Conservation (phyloP, 2,888 invertebrate species). For the Dynastes tityus region DNA sequence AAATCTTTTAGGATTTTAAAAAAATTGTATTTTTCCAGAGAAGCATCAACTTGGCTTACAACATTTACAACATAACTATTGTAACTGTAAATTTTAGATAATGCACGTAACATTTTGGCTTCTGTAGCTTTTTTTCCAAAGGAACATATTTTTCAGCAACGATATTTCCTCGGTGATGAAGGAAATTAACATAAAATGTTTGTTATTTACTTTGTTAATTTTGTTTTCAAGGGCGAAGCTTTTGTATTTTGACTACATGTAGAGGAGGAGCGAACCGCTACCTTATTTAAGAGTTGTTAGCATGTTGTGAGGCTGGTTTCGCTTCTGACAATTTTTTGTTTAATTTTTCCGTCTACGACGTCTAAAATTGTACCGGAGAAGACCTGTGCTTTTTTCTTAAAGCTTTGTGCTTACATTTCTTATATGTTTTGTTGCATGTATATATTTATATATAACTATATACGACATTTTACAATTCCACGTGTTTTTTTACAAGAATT, state of each 20-base stretch:
- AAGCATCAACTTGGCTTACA: too few species aligned
- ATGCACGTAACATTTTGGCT: too few species aligned
- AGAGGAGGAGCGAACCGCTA: constrained; percentile 68
- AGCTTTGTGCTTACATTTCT: constrained; percentile 49
- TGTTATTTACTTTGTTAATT: not conserved
- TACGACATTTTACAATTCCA: constrained; percentile 38
- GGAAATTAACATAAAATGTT: too few species aligned
- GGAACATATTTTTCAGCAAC: too few species aligned
- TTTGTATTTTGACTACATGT: constrained; percentile 58
- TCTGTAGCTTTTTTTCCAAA: too few species aligned
- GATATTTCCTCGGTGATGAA: too few species aligned
- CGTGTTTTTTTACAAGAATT: constrained; percentile 29
- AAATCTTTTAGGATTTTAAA: too few species aligned
- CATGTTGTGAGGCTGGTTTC: constrained; percentile 71
- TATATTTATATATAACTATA: constrained; percentile 22
- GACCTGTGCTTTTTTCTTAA: constrained; percentile 56
- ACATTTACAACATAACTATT: too few species aligned
- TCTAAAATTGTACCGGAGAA: constrained; percentile 52
- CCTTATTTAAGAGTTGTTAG: constrained; percentile 70
- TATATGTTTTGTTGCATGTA: constrained; percentile 50
- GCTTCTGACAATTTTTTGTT: constrained; percentile 54
- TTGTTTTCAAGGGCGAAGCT: constrained; percentile 53
- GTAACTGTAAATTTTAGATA: too few species aligned
- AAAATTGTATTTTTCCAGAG: too few species aligned
- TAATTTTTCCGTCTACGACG: constrained; percentile 41